phyloP scores from a whole-genome alignment of 2,888 invertebrate genomes.

The Tupiocoris notatus region DNA sequence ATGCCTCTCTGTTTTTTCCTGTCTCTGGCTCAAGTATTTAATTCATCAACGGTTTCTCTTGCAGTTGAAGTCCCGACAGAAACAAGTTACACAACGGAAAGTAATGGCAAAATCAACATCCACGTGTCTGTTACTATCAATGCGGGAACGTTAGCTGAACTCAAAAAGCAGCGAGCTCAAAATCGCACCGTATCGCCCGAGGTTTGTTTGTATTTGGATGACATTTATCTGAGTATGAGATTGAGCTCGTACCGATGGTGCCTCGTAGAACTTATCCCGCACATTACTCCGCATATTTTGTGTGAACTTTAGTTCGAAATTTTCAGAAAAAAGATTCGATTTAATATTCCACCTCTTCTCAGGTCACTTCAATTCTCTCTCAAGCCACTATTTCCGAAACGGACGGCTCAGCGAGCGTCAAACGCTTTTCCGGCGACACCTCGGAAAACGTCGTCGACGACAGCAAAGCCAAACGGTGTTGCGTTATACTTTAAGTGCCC shows the following conservation, averaged over 20 bases:
- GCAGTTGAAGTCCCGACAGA: slow-evolving; percentile 51
- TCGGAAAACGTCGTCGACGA: slow-evolving; percentile 51
- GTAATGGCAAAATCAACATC: slow-evolving; percentile 86
- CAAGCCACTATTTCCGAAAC: slow-evolving; percentile 43
- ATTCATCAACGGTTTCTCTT: too few species aligned
- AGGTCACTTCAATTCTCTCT: slow-evolving; percentile 44
- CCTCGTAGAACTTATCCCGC: too few species aligned
- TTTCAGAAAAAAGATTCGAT: too few species aligned
- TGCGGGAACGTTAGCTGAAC: slow-evolving; percentile 81
- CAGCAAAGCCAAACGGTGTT: slow-evolving; percentile 50
- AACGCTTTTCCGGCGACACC: slow-evolving; percentile 48
- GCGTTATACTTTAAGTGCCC: slow-evolving; percentile 39
- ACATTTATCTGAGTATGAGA: too few species aligned
- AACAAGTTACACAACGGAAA: slow-evolving; percentile 57
- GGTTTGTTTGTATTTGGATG: background rate
- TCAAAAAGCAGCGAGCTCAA: slow-evolving; percentile 88
- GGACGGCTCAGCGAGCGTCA: slow-evolving; percentile 35
- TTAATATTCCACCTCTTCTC: too few species aligned
- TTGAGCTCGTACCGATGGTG: too few species aligned
- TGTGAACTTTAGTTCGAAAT: too few species aligned
- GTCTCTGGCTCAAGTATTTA: too few species aligned
- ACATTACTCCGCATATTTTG: too few species aligned
- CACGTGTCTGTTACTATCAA: slow-evolving; percentile 79
- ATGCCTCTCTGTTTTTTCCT: too few species aligned
- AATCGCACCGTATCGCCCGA: slow-evolving; percentile 60